These are phyloP conservation scores for Leucoma salicis DNA, from an alignment of 2,888 invertebrate species.

Conservation along the genomic window DNA sequence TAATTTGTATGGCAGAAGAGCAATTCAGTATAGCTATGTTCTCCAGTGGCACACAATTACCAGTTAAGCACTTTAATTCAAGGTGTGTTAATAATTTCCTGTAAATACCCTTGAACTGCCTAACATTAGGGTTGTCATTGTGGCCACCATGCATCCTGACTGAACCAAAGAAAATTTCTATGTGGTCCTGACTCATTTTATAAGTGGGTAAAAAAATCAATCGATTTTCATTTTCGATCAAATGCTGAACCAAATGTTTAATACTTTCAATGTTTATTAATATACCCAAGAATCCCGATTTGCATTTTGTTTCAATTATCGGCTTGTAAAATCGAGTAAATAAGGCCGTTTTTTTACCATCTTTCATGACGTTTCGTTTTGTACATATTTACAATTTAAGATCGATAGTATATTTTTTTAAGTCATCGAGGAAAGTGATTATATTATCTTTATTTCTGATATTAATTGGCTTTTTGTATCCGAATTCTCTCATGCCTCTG, in stretches of 20 bases:
- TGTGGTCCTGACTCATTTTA: constrained; percentile 19
- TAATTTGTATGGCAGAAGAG: constrained; percentile 4
- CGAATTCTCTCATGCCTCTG: neutral
- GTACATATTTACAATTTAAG: neutral
- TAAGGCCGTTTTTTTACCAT: neutral
- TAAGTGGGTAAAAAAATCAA: constrained; percentile 12
- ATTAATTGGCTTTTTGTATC: constrained; percentile 7
- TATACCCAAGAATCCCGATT: constrained; percentile 13
- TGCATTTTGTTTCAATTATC: neutral
- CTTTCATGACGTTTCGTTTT: neutral
- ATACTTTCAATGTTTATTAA: constrained; percentile 12
- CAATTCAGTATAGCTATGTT: constrained; percentile 11
- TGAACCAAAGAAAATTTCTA: constrained; percentile 13
- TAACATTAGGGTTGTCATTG: constrained; percentile 15
- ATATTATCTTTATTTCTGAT: neutral
- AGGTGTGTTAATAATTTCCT: constrained; percentile 9
- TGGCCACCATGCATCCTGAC: constrained; percentile 16
- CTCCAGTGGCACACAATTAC: constrained; percentile 19
- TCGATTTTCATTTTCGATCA: neutral
- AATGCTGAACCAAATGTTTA: constrained; percentile 4
- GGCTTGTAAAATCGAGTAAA: neutral
- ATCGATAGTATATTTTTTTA: neutral
- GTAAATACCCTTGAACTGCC: constrained; percentile 7
- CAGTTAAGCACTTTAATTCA: constrained; percentile 14
- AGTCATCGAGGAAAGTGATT: neutral